Evolutionary conservation across 2,888 invertebrate species (phyloP).

Genomic region (Papilio demoleus): DNA sequence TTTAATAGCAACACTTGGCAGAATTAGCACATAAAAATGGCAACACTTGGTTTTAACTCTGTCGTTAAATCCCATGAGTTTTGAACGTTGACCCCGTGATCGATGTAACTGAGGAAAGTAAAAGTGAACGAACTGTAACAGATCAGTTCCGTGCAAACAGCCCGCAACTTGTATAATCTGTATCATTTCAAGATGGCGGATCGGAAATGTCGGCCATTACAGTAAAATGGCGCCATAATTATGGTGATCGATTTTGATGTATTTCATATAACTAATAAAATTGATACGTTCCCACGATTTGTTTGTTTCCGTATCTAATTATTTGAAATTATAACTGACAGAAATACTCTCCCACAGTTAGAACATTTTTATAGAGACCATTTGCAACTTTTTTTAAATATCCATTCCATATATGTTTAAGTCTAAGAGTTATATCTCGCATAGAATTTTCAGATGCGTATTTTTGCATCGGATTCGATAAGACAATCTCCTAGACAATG

Average conservation of each 20-base stretch:
- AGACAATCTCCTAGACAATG: too few species aligned
- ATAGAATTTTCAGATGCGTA: too few species aligned
- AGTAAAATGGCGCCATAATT: neutral
- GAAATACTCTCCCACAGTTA: neutral
- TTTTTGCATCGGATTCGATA: too few species aligned
- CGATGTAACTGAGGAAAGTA: conserved; percentile 28
- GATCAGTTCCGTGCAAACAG: conserved; percentile 25
- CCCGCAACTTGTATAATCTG: conserved; percentile 23
- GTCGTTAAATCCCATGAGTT: neutral
- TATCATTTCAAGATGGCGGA: conserved; percentile 16
- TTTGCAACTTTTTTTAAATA: too few species aligned
- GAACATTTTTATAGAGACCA: too few species aligned
- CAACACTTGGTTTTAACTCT: too few species aligned
- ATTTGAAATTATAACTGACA: too few species aligned
- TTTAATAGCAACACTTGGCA: too few species aligned
- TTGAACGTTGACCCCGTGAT: conserved; percentile 23
- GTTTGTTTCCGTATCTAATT: neutral
- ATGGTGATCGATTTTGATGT: neutral
- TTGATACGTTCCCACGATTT: neutral
- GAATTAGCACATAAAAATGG: too few species aligned
- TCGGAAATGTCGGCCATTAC: neutral
- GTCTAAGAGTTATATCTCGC: too few species aligned
- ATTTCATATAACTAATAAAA: neutral
- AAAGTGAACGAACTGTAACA: conserved; percentile 34
- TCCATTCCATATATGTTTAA: too few species aligned